Evolutionary conservation across 2,888 invertebrate species (phyloP), one percentile per base, ranked within the genome.

Genomic region (Drosophila mimica): DNA sequence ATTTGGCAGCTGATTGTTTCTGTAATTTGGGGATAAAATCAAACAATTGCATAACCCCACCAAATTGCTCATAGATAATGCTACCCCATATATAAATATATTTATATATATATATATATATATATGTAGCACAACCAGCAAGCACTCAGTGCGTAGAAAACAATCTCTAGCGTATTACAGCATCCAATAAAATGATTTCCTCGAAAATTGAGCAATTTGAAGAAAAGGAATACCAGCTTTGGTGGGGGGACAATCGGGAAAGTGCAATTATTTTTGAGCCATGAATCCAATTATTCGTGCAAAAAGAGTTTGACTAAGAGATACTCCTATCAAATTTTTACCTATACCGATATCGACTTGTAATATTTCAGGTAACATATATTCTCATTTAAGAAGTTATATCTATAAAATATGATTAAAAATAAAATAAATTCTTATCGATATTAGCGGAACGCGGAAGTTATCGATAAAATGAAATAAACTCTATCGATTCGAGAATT

Each of bases 41-140:
- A 61, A 68, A 54, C 75, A 76, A 79, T 69, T 79, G 64, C 79
- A 61, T 53, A 51, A 75, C 1, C 5, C 61, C 52, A 28, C 11
- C 51, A 58, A 76, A 70, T 79, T 66, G 30, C 43, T 11, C 4
- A 28, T 11, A 34, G n/a, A 59, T 49, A 54, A 72, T 56, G 56
- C 56, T 15, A 30, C 28, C 11, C n/a, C 30, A 51, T 13, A n/a
- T n/a, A 28, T 15, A 15, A n/a, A n/a, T n/a, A n/a, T n/a, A n/a
- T n/a, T n/a, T 25, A 25, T 25, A 25, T 25, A 25, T 25, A 25
- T 25, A 25, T 25, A 25, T 25, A 25, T 25, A 2, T 25, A 30
- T 51, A 51, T n/a, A n/a, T n/a, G n/a, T 15, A 15, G 20, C 28
- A 38, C 28, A 28, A 38, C 17, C 11, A 30, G 15, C 20, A 9